Evolutionary conservation across 1,140 invertebrate species (phyloP), one percentile per base, ranked within the genome.

Genomic region (Polypedilum vanderplanki): DNA sequence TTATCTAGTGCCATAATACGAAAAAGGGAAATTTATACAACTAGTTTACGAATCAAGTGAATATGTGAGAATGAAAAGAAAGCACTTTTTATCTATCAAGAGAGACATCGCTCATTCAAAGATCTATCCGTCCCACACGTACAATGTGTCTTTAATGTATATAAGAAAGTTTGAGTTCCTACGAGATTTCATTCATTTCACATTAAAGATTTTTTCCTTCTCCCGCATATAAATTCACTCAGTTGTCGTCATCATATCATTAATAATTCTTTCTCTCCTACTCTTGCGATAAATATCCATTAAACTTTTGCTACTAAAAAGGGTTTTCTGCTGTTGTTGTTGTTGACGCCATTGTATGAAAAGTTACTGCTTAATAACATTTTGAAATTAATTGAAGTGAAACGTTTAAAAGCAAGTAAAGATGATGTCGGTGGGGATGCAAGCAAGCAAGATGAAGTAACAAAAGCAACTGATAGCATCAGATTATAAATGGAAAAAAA

Each of bases 201-300:
- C n/a, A n/a, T 57, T 57, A 4, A 15, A 57, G 46, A 57, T 57
- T 46, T 57, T 57, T 12, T 57, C n/a, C 46, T 57, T 57, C n/a
- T 15, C 3, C 4, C 12, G 24, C 24, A 33, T 33, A 46, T 12
- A 57, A 12, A 57, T 12, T 57, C n/a, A 15, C 12, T 15, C 12
- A 57, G n/a, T 57, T n/a, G 46, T 57, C 46, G 46, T 57, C 46
- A 57, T 57, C 46, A 57, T 12, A 57, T 57, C 46, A 57, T 57
- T 57, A 57, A 57, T 57, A 57, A 57, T 57, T 57, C 3, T 12
- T 12, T 33, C 24, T 33, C 24, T 33, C 24, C 5, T 33, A 33
- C 5, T 57, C 4, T 15, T 12, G n/a, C 46, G 46, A 57, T 57
- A 57, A 57, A n/a, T 57, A n/a, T 57, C 46, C 46, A 57, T 57